Evolutionary conservation across 2,113 vertebrate genomes (phyloP).

Genomic region (Labrus mixtus): DNA sequence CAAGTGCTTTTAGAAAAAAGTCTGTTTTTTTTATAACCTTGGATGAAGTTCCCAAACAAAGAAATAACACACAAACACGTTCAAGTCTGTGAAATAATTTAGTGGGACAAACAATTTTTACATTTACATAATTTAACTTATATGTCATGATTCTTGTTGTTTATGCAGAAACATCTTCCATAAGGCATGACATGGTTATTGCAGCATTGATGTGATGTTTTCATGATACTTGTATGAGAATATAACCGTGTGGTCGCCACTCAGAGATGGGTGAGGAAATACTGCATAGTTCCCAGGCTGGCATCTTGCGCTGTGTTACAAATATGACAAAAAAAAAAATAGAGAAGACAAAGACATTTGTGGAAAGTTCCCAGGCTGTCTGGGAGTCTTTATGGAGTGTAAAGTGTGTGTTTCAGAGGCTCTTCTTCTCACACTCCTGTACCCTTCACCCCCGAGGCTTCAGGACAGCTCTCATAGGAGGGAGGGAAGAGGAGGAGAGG

Average conservation of each 20-base stretch:
- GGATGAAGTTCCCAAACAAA: not conserved
- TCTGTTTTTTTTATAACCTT: no score
- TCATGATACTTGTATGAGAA: not conserved
- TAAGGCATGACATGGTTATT: constrained; percentile 46
- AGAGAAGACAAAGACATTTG: not conserved
- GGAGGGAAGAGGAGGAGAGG: not conserved
- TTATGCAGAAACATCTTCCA: not conserved
- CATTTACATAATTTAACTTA: constrained; percentile 65
- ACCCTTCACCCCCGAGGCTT: constrained; percentile 16
- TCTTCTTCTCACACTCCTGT: constrained; percentile 56
- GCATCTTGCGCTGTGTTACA: not conserved
- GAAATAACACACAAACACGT: not conserved
- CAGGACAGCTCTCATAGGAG: constrained; percentile 8
- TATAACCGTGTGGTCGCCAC: not conserved
- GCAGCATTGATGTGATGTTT: not conserved
- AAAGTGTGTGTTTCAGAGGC: constrained; percentile 34
- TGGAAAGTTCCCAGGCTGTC: constrained; percentile 61
- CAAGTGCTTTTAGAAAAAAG: no score
- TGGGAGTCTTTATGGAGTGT: constrained; percentile 43
- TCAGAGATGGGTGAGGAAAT: not conserved
- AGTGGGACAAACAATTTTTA: constrained; percentile 65
- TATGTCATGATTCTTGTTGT: constrained; percentile 31
- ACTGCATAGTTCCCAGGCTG: constrained; percentile 31
- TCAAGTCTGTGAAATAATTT: constrained; percentile 74
- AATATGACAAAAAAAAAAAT: constrained; percentile 5